Evolutionary conservation across 2,113 vertebrate genomes (phyloP), one percentile per base, ranked within the genome.

Genomic region (Chlorodrepanis virens): DNA sequence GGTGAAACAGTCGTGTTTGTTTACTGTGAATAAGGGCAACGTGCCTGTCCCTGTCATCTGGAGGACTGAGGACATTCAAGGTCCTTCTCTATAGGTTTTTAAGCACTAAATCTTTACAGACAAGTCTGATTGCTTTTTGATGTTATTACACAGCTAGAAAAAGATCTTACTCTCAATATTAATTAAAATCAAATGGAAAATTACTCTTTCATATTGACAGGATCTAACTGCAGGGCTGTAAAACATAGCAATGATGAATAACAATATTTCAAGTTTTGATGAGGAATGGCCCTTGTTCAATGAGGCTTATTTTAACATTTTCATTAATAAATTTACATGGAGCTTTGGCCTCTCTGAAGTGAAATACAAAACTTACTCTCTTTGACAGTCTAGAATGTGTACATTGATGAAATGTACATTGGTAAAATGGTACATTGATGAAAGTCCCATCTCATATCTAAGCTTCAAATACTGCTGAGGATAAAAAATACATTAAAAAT

Each of bases 151-250:
- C 77, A 86, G 29, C 19, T 76, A 57, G 28, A 15, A 88, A 83
- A 87, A 56, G 3, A 44, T 92, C 33, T 86, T 89, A 70, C 23
- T 57, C 54, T 93, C 82, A 90, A 86, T 27, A 74, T 67, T 90
- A 89, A 94, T 87, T 94, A 94, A 86, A 92, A 93, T 88, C 59
- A 90, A 77, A 47, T 59, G 50, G 37, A 92, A 90, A 86, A 92
- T 70, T 83, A 59, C 47, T 50, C 28, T 74, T 85, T 93, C 23
- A 28, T 70, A 83, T 61, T 83, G 68, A 77, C 1, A 5, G 29
- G 52, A 39, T 76, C 59, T 93, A 93, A 72, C 59, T 65, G n/a
- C 23, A 35, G 42, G 40, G 25, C 15, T 93, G 42, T 77, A 75
- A 86, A 91, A 57, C 6, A 71, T 11, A 71, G 40, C 14, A 59